Conservation (phyloP, 2,113 vertebrate species). For the Zosterops hypoxanthus region DNA sequence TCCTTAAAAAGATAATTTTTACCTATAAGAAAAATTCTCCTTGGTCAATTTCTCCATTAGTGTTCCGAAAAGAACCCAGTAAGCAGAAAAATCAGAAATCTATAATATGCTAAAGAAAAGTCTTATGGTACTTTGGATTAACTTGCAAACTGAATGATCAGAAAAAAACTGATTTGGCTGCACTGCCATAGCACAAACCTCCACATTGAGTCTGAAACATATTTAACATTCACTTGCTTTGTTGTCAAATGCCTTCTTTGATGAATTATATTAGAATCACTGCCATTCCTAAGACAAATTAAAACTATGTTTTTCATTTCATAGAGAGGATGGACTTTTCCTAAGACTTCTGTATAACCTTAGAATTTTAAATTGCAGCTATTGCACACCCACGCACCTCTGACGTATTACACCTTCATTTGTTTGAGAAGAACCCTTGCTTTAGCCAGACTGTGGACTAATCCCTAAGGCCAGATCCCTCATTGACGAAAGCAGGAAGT, state of each 20-base stretch:
- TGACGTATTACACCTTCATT: neutral
- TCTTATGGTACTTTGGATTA: neutral
- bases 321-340: neutral
- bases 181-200: neutral
- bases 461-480: conserved; percentile 11
- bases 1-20: neutral
- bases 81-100: neutral
- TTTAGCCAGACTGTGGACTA: neutral
- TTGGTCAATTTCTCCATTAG: neutral
- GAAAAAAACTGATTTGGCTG: neutral
- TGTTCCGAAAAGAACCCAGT: neutral
- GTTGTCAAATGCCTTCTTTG: neutral
- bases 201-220: neutral
- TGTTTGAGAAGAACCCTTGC: neutral
- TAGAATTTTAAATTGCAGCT: conserved; percentile 25
- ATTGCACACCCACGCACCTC: neutral
- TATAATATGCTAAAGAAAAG: neutral
- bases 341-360: neutral
- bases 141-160: neutral
- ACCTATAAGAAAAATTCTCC: neutral
- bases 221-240: neutral
- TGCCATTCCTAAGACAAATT: neutral
- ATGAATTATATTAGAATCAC: neutral
- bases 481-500: conserved; percentile 32
- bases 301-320: neutral